Evolutionary conservation across 1,140 invertebrate species (phyloP).

Genomic region (Drosophila sechellia): DNA sequence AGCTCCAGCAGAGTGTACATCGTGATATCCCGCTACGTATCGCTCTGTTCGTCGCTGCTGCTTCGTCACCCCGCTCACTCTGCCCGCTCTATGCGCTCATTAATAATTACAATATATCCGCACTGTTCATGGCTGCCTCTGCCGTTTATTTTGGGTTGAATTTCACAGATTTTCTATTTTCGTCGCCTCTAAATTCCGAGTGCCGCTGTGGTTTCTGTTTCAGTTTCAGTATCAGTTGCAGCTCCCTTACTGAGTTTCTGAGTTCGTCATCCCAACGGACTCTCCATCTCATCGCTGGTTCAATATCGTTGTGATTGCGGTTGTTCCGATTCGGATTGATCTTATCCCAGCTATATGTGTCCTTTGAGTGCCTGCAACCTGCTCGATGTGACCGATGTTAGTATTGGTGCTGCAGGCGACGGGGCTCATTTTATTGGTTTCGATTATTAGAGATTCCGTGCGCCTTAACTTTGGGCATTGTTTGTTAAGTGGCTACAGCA

Average conservation of each 20-base stretch:
- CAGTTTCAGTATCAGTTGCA: conserved; percentile 30
- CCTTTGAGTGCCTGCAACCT: conserved; percentile 50
- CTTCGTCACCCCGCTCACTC: conserved; percentile 27
- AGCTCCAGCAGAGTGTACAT: conserved; percentile 60
- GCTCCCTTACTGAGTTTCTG: conserved; percentile 31
- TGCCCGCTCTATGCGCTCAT: conserved; percentile 49
- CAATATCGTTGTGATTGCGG: conserved; percentile 28
- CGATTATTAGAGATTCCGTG: conserved; percentile 41
- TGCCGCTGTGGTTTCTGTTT: conserved; percentile 23
- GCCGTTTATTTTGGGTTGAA: conserved; percentile 22
- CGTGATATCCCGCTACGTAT: conserved; percentile 57
- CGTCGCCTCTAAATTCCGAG: conserved; percentile 10
- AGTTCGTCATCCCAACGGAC: conserved; percentile 67
- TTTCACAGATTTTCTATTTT: conserved; percentile 36
- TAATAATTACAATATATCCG: conserved; percentile 61
- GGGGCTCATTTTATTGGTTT: conserved; percentile 66
- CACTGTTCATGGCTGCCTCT: conserved; percentile 45
- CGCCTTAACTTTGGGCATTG: conserved; percentile 59
- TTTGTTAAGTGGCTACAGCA: conserved; percentile 42
- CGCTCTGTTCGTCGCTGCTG: conserved; percentile 36
- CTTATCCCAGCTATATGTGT: conserved; percentile 18
- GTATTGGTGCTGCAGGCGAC: conserved; percentile 45
- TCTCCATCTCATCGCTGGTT: conserved; percentile 63
- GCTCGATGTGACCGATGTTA: conserved; percentile 39
- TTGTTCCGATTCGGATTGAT: conserved; percentile 7